These are phyloP conservation scores for Chromoteleia sp. DNA, from an alignment of 2,888 invertebrate species.

Conservation along the genomic window DNA sequence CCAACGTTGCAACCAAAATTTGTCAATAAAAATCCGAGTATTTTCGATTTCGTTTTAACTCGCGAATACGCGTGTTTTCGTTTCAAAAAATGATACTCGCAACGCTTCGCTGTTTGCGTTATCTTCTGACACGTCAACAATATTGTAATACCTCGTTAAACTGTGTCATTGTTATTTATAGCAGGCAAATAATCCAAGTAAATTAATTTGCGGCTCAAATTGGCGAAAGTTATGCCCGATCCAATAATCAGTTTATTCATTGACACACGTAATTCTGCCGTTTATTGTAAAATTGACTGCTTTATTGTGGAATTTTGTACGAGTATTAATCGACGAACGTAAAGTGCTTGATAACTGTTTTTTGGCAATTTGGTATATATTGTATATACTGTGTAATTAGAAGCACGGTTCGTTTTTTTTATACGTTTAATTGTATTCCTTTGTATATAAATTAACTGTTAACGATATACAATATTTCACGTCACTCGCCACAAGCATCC, in stretches of 20 bases:
- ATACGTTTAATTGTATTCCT: too few species aligned
- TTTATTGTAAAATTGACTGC: constrained; percentile 3
- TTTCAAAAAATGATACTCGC: constrained; percentile 10
- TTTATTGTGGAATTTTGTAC: too few species aligned
- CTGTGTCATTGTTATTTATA: constrained; percentile 44
- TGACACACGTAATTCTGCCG: neutral
- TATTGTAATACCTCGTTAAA: constrained; percentile 38
- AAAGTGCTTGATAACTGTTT: too few species aligned
- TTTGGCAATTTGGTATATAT: too few species aligned
- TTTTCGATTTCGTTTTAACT: constrained; percentile 15
- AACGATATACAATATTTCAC: too few species aligned
- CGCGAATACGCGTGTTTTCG: constrained; percentile 16
- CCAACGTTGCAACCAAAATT: neutral
- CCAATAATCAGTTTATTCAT: constrained; percentile 20
- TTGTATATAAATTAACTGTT: too few species aligned
- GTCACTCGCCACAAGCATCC: too few species aligned
- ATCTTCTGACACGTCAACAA: constrained; percentile 40
- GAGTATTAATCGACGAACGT: too few species aligned
- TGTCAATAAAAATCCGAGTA: neutral
- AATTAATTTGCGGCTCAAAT: constrained; percentile 29
- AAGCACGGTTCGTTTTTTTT: too few species aligned
- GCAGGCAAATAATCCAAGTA: constrained; percentile 27
- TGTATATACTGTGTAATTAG: too few species aligned
- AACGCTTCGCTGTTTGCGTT: constrained; percentile 35
- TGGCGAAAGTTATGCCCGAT: constrained; percentile 6